Percentiles rank a stretch among this genome's conserved stretches.
Evolutionary conservation across 2,797 vertebrate species (phyloP).

Genomic region (Catharus ustulatus): DNA sequence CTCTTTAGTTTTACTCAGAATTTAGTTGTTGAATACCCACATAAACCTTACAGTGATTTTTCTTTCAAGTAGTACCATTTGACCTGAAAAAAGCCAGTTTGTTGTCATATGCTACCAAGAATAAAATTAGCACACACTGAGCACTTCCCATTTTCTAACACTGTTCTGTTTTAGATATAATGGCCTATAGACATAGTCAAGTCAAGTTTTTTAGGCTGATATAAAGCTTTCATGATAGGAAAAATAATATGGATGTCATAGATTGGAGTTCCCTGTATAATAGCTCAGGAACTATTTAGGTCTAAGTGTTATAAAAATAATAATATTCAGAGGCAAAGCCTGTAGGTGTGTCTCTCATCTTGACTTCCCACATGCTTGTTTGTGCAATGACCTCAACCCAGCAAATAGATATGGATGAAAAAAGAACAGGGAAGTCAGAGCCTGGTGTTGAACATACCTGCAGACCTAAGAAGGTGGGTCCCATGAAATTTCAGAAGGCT

Average conservation of each 20-base stretch:
- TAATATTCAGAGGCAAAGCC: neutral
- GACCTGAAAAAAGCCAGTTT: neutral
- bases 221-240: neutral
- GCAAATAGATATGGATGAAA: neutral
- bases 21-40: constrained; percentile 1
- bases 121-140: neutral
- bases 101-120: neutral
- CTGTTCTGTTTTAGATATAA: neutral
- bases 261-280: neutral
- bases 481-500: neutral
- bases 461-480: neutral
- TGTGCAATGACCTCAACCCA: neutral
- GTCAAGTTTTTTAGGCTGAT: neutral
- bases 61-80: constrained; percentile 16
- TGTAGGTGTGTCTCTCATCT: neutral
- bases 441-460: neutral
- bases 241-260: neutral
- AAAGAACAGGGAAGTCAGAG: neutral
- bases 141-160: neutral
- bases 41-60: constrained; percentile 8
- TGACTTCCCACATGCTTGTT: accelerated
- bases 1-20: constrained; percentile 1
- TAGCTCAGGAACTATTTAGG: neutral
- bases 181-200: neutral
- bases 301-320: neutral